Percentiles rank a stretch among this genome's conserved stretches.
These are phyloP conservation scores for Calypte anna DNA, from an alignment of 2,113 vertebrate species.

Conservation along the genomic window DNA sequence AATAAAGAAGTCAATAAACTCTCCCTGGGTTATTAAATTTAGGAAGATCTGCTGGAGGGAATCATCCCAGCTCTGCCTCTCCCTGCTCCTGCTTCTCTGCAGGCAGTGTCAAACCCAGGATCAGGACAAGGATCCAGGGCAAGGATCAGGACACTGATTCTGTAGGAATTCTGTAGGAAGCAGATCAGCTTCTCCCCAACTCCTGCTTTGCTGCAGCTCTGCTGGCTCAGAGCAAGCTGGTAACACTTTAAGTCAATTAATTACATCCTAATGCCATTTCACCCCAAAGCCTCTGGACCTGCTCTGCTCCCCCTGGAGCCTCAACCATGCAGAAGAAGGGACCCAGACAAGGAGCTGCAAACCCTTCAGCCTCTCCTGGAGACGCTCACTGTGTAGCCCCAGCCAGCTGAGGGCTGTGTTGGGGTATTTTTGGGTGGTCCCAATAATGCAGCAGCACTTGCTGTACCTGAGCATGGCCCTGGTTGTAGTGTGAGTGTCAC, in stretches of 20 bases:
- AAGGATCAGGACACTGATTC: neutral
- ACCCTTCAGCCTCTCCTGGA: too few relatives aligned
- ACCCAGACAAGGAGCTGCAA: too few relatives aligned
- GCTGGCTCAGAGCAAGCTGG: too few relatives aligned
- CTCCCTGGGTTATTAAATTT: neutral
- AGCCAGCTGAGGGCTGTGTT: neutral
- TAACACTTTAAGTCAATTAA: too few relatives aligned
- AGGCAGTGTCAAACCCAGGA: neutral
- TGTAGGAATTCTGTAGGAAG: neutral
- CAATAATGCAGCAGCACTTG: neutral
- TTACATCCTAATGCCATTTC: too few relatives aligned
- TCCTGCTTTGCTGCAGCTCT: too few relatives aligned
- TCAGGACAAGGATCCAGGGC: too few relatives aligned
- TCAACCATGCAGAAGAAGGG: too few relatives aligned
- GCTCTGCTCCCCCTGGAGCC: too few relatives aligned
- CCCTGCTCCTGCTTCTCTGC: neutral
- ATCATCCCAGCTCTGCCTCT: neutral
- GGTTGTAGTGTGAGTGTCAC: neutral
- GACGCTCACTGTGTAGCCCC: too few relatives aligned
- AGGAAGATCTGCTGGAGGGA: neutral
- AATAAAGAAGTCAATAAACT: neutral
- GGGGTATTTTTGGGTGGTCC: constrained; percentile 15
- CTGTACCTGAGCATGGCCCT: neutral
- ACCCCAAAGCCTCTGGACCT: too few relatives aligned
- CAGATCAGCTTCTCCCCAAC: too few relatives aligned